Evolutionary conservation across 2,113 vertebrate species (phyloP).

Genomic region (Delphinapterus leucas): DNA sequence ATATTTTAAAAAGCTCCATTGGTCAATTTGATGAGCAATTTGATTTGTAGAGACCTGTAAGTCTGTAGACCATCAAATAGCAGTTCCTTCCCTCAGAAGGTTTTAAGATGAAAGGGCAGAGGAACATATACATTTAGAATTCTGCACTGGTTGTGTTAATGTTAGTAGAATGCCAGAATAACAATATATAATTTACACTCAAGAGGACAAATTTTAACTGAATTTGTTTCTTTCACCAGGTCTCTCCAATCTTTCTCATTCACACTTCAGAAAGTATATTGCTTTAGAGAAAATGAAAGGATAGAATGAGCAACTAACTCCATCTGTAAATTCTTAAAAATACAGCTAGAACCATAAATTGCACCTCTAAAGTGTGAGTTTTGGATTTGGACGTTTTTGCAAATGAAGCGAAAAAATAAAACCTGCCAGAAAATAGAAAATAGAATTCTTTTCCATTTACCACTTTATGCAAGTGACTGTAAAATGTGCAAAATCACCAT

Average conservation of each 20-base stretch:
- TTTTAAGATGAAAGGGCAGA: not conserved
- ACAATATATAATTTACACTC: not conserved
- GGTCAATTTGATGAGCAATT: not conserved
- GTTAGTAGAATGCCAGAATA: not conserved
- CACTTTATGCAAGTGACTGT: constrained; percentile 40
- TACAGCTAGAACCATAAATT: constrained; percentile 29
- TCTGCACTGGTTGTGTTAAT: not conserved
- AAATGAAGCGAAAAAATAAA: constrained; percentile 47
- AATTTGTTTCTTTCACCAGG: not conserved
- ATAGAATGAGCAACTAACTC: not conserved
- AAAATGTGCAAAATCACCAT: constrained; percentile 29
- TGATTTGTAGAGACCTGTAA: not conserved
- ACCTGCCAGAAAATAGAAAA: constrained; percentile 46
- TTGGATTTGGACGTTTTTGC: constrained; percentile 16
- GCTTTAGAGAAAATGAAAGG: not conserved
- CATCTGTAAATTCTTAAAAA: constrained; percentile 44
- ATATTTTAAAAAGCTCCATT: not conserved
- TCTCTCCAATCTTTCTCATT: not conserved
- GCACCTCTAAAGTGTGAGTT: not conserved
- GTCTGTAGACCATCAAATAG: not conserved
- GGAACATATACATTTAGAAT: not conserved
- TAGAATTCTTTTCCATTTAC: constrained; percentile 14
- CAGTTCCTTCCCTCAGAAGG: not conserved
- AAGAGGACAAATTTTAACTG: not conserved
- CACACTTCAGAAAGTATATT: constrained; percentile 17